A percentile compares a stretch with the other conserved stretches of the same genome.
phyloP scores from a whole-genome alignment of 1,140 invertebrate species.

The Adoxophyes honmai region DNA sequence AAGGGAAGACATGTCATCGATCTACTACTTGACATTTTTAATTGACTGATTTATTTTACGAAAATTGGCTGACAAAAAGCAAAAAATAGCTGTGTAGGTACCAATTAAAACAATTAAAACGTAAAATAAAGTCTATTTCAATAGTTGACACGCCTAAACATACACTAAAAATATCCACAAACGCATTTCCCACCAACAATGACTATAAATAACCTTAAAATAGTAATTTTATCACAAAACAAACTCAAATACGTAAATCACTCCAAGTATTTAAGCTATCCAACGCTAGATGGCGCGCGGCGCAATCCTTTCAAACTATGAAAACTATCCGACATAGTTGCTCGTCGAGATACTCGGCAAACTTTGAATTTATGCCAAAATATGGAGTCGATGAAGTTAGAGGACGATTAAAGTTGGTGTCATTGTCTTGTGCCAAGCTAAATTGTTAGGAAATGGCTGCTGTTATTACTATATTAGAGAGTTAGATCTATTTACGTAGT shows the following conservation, averaged over 20 bases:
- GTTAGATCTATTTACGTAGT: too few relatives aligned
- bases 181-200: too few relatives aligned
- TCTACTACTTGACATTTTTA: too few relatives aligned
- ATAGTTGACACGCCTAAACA: too few relatives aligned
- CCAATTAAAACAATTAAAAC: too few relatives aligned
- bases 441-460: constrained; percentile 22
- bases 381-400: constrained; percentile 46
- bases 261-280: constrained; percentile 37
- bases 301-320: constrained; percentile 33
- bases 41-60: too few relatives aligned
- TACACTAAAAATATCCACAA: too few relatives aligned
- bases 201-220: too few relatives aligned
- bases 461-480: background rate
- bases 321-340: constrained; percentile 28
- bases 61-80: too few relatives aligned
- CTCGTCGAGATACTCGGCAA: constrained; percentile 39
- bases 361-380: constrained; percentile 57
- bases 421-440: constrained; percentile 29
- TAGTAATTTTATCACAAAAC: constrained; percentile 9
- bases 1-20: too few relatives aligned
- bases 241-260: constrained; percentile 11
- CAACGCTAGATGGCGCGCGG: constrained; percentile 50
- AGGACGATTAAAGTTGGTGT: constrained; percentile 48
- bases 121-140: too few relatives aligned
- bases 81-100: too few relatives aligned